These are phyloP conservation scores for Alosa sapidissima DNA, from an alignment of 2,797 vertebrate genomes.

Conservation along the genomic window DNA sequence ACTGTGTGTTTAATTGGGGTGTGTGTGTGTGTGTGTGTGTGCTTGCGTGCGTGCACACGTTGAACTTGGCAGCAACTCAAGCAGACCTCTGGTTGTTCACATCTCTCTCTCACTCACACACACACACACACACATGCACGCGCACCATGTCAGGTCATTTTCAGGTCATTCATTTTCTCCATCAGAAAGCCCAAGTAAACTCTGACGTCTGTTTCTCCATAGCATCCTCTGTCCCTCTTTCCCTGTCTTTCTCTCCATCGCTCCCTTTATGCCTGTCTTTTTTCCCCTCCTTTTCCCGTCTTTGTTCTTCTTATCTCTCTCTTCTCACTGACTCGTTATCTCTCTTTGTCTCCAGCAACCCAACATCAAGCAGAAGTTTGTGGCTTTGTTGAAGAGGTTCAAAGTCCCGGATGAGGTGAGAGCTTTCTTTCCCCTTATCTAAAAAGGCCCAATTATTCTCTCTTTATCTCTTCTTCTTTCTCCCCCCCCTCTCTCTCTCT, in stretches of 20 bases:
- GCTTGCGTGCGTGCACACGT: neutral
- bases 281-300: neutral
- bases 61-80: no score
- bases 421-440: neutral
- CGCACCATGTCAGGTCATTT: neutral
- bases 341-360: slow-evolving; percentile 76
- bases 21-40: slow-evolving; percentile 18
- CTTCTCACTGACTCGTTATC: neutral
- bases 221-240: neutral
- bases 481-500: neutral
- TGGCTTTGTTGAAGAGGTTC: slow-evolving; percentile 92
- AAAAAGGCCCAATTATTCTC: neutral
- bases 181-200: no score
- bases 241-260: neutral
- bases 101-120: neutral
- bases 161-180: no score
- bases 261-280: neutral
- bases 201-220: no score
- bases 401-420: slow-evolving; percentile 93
- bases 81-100: no score
- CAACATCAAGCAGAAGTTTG: slow-evolving; percentile 98
- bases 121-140: slow-evolving; percentile 10
- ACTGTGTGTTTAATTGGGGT: neutral
- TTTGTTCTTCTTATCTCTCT: neutral
- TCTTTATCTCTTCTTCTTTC: neutral